A percentile compares a stretch with the other conserved stretches of the same genome.
Evolutionary conservation across 2,797 vertebrate genomes (phyloP).

Genomic region (Coracias cyanogaster): DNA sequence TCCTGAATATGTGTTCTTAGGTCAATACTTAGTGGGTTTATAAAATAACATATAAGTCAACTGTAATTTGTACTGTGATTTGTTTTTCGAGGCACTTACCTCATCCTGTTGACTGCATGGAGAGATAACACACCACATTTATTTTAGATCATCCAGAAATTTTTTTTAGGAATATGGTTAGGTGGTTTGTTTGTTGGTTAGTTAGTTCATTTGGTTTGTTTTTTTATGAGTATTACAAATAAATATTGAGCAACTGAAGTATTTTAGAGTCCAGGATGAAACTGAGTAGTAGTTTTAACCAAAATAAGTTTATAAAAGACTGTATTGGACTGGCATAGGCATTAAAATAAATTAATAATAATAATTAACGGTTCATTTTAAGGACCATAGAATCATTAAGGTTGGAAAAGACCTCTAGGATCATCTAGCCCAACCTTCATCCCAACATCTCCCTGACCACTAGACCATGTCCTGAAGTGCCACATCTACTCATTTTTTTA

Average conservation of each 20-base stretch:
- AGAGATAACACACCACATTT: background rate
- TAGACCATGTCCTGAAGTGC: too few relatives aligned
- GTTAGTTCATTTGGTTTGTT: rapidly evolving
- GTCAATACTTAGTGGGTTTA: background rate
- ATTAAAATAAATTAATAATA: background rate
- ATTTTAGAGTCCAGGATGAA: background rate
- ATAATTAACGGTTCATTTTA: background rate
- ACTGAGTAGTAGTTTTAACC: background rate
- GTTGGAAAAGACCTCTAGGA: too few relatives aligned
- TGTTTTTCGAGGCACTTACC: background rate
- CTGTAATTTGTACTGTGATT: background rate
- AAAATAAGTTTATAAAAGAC: background rate
- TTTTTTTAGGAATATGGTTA: background rate
- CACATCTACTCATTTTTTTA: too few relatives aligned
- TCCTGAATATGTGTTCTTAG: background rate
- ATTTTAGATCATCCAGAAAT: background rate
- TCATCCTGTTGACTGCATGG: background rate
- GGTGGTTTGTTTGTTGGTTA: background rate
- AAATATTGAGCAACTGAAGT: background rate
- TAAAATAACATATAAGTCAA: background rate
- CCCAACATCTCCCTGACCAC: too few relatives aligned
- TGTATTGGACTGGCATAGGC: background rate
- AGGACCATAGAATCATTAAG: background rate
- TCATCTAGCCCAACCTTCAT: too few relatives aligned
- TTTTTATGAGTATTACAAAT: background rate